These are phyloP conservation scores for Sander vitreus DNA, from an alignment of 2,113 vertebrate species.

Conservation along the genomic window DNA sequence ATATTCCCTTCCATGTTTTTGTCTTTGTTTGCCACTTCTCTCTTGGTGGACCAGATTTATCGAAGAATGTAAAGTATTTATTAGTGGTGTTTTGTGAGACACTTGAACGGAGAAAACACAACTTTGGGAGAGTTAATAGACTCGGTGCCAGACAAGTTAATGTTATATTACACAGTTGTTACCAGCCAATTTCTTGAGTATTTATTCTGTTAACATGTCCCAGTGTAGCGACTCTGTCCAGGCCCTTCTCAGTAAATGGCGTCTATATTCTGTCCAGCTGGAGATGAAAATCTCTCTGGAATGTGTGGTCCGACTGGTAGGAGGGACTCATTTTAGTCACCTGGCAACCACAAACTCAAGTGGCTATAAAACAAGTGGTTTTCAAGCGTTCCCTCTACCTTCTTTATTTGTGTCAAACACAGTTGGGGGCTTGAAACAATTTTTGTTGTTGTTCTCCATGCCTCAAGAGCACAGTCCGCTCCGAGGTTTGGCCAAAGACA, in stretches of 20 bases:
- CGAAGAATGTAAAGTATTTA: constrained; percentile 63
- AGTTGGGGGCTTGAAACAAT: background rate
- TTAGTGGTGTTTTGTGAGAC: constrained; percentile 43
- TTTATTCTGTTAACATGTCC: constrained; percentile 25
- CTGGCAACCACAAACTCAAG: constrained; percentile 40
- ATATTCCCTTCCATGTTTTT: background rate
- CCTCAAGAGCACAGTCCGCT: background rate
- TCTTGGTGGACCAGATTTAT: constrained; percentile 49
- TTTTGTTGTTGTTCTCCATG: constrained; percentile 6
- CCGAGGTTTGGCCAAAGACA: constrained; percentile 39
- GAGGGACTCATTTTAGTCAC: constrained; percentile 37
- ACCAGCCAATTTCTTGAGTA: constrained; percentile 36
- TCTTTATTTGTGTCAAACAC: constrained; percentile 33
- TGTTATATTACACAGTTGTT: constrained; percentile 25
- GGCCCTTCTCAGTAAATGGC: background rate
- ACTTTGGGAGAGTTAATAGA: constrained; percentile 19
- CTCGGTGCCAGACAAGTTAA: constrained; percentile 42
- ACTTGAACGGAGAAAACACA: constrained; percentile 18
- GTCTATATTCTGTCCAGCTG: constrained; percentile 14
- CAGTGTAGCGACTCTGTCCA: background rate
- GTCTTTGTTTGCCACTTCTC: constrained; percentile 25
- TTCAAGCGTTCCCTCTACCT: constrained; percentile 20
- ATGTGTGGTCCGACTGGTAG: constrained; percentile 50
- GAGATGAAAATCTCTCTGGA: constrained; percentile 54
- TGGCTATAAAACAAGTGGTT: constrained; percentile 10